A percentile compares a stretch with the other conserved stretches of the same genome.
Evolutionary conservation across 2,113 vertebrate species (phyloP).

Genomic region (Chrysemys picta): DNA sequence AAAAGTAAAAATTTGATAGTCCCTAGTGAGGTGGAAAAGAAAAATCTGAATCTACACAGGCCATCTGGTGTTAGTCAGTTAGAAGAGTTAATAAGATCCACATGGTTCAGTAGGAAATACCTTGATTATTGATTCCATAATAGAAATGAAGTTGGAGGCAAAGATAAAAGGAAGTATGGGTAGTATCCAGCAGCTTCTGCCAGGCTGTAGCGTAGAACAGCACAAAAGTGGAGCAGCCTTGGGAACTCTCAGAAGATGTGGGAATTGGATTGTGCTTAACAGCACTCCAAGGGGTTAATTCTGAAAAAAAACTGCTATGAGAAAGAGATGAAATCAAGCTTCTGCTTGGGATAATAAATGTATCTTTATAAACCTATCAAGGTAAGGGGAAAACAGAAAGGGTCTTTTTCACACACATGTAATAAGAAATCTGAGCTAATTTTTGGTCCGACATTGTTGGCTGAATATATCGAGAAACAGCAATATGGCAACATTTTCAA

Average conservation of each 20-base stretch:
- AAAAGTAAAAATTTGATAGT: neutral
- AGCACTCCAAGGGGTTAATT: neutral
- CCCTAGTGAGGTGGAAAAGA: neutral
- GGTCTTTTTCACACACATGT: neutral
- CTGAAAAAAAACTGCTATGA: neutral
- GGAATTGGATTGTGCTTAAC: neutral
- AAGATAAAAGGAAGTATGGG: neutral
- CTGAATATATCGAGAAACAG: fast-evolving
- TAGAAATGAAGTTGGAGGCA: neutral
- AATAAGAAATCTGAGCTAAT: neutral
- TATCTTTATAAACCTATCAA: neutral
- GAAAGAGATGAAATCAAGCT: neutral
- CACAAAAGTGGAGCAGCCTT: neutral
- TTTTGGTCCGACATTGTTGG: neutral
- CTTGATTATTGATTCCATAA: neutral
- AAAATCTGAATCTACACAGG: neutral
- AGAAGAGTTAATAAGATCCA: neutral
- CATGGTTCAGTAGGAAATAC: fast-evolving
- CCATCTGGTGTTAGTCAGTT: fast-evolving
- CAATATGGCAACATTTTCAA: neutral
- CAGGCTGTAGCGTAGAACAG: neutral
- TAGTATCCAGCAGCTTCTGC: neutral
- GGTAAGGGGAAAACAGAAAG: neutral
- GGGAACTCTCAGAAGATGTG: neutral
- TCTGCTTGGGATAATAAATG: fast-evolving